A percentile compares a stretch with the other conserved stretches of the same genome.
Evolutionary conservation across 2,113 vertebrate species (phyloP).

Genomic region (Apeltes quadracus): DNA sequence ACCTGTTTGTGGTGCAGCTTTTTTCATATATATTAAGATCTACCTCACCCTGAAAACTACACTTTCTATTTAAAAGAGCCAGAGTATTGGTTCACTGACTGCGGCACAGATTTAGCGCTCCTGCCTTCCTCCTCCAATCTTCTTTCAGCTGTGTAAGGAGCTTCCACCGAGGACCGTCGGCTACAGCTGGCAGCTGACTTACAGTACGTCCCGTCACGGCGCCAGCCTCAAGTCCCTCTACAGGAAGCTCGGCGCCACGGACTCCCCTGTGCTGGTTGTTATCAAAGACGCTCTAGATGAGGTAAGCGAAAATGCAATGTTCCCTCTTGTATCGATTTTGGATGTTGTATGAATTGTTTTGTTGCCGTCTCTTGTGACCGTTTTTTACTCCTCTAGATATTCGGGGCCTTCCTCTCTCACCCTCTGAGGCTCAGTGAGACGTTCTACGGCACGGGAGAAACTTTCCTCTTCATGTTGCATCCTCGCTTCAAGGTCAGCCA

Average conservation of each 20-base stretch:
- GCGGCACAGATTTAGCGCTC: background rate
- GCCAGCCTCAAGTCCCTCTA: constrained; percentile 84
- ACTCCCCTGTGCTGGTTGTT: constrained; percentile 79
- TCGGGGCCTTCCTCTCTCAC: constrained; percentile 83
- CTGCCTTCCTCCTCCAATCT: background rate
- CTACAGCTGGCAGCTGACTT: constrained; percentile 76
- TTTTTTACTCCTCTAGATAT: constrained; percentile 67
- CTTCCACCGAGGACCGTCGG: constrained; percentile 81
- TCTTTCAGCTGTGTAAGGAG: constrained; percentile 75
- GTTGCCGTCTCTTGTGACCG: background rate
- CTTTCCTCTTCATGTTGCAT: constrained; percentile 82
- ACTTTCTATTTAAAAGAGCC: background rate
- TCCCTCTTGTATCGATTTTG: background rate
- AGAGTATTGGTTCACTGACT: background rate
- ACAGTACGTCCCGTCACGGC: constrained; percentile 79
- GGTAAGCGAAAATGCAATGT: constrained; percentile 53
- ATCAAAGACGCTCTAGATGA: constrained; percentile 80
- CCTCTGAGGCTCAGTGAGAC: constrained; percentile 78
- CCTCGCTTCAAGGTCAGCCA: constrained; percentile 81
- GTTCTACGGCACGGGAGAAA: constrained; percentile 84
- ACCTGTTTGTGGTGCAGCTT: background rate
- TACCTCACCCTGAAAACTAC: too few species aligned
- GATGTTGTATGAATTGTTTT: background rate
- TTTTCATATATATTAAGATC: too few species aligned
- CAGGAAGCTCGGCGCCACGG: constrained; percentile 75